Evolutionary conservation across 2,888 invertebrate species (phyloP).

Genomic region (Rhamnusium bicolor): DNA sequence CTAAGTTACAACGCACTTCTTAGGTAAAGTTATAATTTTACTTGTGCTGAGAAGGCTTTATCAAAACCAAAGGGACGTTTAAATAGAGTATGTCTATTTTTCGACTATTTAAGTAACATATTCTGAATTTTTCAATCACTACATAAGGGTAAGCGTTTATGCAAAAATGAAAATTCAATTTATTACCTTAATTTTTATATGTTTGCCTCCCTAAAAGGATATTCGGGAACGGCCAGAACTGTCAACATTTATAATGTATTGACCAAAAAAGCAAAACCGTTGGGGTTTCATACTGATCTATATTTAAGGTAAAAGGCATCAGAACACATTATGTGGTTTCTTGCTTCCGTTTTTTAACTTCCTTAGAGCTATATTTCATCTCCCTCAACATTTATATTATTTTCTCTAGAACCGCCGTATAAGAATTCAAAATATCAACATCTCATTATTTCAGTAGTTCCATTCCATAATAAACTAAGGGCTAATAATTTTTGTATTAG

Average conservation of each 20-base stretch:
- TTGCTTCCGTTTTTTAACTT: not conserved
- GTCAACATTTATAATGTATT: not conserved
- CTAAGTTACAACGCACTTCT: no score
- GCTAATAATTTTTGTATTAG: no score
- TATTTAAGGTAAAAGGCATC: not conserved
- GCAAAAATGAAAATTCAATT: no score
- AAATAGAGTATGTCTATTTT: no score
- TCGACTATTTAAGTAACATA: no score
- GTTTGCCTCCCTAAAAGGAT: not conserved
- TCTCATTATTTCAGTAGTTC: no score
- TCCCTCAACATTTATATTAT: not conserved
- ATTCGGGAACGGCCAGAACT: not conserved
- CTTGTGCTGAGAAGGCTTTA: not conserved
- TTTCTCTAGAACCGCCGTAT: no score
- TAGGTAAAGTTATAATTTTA: not conserved
- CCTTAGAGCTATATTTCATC: not conserved
- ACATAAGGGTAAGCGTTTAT: no score
- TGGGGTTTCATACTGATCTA: not conserved
- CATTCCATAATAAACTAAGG: no score
- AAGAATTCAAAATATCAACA: no score
- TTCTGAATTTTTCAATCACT: no score
- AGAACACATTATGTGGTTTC: not conserved
- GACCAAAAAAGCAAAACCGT: not conserved
- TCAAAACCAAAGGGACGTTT: not conserved
- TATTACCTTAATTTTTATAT: no score